Conservation (phyloP, 2,888 invertebrate species). For the Pachliopta kotzebuea region DNA sequence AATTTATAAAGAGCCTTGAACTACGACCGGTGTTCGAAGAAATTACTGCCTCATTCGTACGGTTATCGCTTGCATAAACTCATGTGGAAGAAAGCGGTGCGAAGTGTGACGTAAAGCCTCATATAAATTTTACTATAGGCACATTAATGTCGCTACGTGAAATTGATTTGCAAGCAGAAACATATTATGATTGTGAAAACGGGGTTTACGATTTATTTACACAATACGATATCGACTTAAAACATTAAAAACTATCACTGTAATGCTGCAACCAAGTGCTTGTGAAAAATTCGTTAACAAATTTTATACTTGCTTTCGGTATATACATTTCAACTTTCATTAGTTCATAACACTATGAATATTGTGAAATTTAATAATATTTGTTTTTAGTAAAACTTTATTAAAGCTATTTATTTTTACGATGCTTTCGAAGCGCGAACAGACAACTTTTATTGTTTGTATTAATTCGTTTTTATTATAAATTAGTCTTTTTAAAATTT, state of each 20-base stretch:
- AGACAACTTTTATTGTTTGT: neutral
- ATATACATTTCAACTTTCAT: constrained; percentile 28
- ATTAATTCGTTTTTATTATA: neutral
- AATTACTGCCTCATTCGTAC: constrained; percentile 34
- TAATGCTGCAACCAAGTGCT: constrained; percentile 45
- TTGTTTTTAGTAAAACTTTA: neutral
- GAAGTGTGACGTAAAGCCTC: constrained; percentile 71
- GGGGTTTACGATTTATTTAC: constrained; percentile 81
- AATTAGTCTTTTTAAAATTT: too few relatives aligned
- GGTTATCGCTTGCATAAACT: constrained; percentile 60
- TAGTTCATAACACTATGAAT: constrained; percentile 5
- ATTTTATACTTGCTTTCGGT: constrained; percentile 29
- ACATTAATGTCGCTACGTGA: constrained; percentile 80
- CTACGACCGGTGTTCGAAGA: constrained; percentile 48
- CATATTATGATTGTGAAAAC: constrained; percentile 81
- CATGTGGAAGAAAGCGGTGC: constrained; percentile 64
- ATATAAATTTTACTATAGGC: constrained; percentile 79
- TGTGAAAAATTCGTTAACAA: constrained; percentile 37
- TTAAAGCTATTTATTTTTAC: neutral
- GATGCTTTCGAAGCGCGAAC: neutral
- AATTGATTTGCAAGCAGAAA: constrained; percentile 80
- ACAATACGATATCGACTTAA: constrained; percentile 69
- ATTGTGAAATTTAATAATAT: neutral
- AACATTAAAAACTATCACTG: constrained; percentile 70
- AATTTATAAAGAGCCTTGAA: constrained; percentile 39